A percentile compares a stretch with the other conserved stretches of the same genome.
Evolutionary conservation across 2,888 invertebrate genomes (phyloP).

Genomic region (Charanyca ferruginea): DNA sequence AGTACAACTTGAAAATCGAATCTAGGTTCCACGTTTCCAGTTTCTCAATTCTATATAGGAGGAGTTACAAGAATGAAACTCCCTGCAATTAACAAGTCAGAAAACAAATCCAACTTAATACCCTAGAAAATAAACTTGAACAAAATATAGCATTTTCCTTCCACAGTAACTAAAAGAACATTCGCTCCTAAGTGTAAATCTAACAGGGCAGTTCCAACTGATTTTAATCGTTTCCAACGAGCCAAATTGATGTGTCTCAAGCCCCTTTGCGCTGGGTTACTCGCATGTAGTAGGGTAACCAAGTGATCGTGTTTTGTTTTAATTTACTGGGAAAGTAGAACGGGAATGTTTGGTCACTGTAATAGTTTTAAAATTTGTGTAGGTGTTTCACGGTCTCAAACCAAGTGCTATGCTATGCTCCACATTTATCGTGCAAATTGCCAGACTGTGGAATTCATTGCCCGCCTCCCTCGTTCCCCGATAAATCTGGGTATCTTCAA

Average conservation of each 20-base stretch:
- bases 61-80: too few species aligned
- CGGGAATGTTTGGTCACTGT: not conserved
- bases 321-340: not conserved
- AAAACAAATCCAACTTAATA: slow-evolving; percentile 1
- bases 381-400: too few species aligned
- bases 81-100: not conserved
- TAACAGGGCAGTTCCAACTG: slow-evolving; percentile 13
- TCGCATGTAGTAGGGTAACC: slow-evolving; percentile 13
- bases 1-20: too few species aligned
- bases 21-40: too few species aligned
- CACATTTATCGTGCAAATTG: too few species aligned
- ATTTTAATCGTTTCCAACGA: slow-evolving; percentile 46
- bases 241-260: slow-evolving; percentile 46
- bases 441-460: too few species aligned
- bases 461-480: too few species aligned
- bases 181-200: slow-evolving; percentile 22
- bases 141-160: slow-evolving; percentile 22
- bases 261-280: slow-evolving; percentile 7
- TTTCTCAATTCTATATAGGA: too few species aligned
- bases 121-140: slow-evolving; percentile 6
- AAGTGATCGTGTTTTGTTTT: not conserved
- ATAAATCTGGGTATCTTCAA: too few species aligned
- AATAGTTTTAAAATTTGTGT: not conserved
- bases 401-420: too few species aligned
- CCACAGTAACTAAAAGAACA: not conserved